Percentiles rank a stretch among this genome's conserved stretches.
Evolutionary conservation across 1,140 invertebrate species (phyloP).

Genomic region (Drosophila willistoni): DNA sequence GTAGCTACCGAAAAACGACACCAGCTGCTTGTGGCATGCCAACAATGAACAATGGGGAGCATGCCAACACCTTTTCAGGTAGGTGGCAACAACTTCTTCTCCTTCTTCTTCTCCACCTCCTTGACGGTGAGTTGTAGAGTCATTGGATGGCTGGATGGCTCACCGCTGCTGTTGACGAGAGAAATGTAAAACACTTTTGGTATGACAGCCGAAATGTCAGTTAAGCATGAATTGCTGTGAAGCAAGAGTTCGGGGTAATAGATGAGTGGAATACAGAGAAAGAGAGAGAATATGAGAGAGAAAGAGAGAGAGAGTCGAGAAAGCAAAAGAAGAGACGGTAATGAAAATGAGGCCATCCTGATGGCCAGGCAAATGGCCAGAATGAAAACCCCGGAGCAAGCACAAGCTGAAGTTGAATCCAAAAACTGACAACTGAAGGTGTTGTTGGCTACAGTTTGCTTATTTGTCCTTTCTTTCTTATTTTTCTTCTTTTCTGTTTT

Average conservation of each 20-base stretch:
- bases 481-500: not conserved
- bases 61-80: constrained; percentile 59
- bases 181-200: constrained; percentile 78
- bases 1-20: constrained; percentile 50
- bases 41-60: constrained; percentile 59
- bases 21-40: constrained; percentile 76
- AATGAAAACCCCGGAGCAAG: not conserved
- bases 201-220: constrained; percentile 80
- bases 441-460: constrained; percentile 44
- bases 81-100: constrained; percentile 30
- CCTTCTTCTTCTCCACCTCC: constrained; percentile 13
- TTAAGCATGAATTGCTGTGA: constrained; percentile 69
- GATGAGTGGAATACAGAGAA: constrained; percentile 15
- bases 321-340: constrained; percentile 16
- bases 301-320: not conserved
- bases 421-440: constrained; percentile 47
- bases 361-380: constrained; percentile 23
- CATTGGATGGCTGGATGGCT: not conserved
- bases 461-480: constrained; percentile 24
- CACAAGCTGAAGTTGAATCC: not conserved
- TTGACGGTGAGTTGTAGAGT: not conserved
- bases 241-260: constrained; percentile 1
- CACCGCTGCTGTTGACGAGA: constrained; percentile 37
- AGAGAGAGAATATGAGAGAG: not conserved
- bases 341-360: constrained; percentile 47